phyloP scores from a whole-genome alignment of 2,888 invertebrate species.

The Cantharis rustica region DNA sequence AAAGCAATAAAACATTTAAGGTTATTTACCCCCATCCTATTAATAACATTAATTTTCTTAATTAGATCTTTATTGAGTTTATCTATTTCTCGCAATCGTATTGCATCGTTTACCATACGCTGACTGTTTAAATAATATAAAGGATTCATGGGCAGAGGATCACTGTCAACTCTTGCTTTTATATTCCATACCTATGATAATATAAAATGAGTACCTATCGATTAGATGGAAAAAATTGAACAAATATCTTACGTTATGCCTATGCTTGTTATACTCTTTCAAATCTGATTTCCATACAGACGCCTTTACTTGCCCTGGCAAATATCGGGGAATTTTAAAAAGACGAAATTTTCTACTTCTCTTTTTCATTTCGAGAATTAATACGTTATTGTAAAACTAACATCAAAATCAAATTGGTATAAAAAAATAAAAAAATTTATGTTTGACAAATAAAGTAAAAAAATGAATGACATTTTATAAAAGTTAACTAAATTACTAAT shows the following conservation, averaged over 20 bases:
- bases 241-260: slow-evolving; percentile 37
- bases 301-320: slow-evolving; percentile 42
- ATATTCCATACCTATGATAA: slow-evolving; percentile 42
- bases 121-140: slow-evolving; percentile 60
- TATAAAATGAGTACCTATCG: background rate
- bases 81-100: slow-evolving; percentile 56
- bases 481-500: background rate
- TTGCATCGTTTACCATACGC: slow-evolving; percentile 47
- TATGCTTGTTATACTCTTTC: slow-evolving; percentile 41
- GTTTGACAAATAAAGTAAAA: background rate
- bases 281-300: slow-evolving; percentile 37
- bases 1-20: background rate
- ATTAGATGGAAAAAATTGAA: background rate
- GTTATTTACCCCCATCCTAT: slow-evolving; percentile 61
- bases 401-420: background rate
- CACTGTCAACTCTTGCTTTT: slow-evolving; percentile 56
- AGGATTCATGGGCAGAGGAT: slow-evolving; percentile 61
- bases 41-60: slow-evolving; percentile 63
- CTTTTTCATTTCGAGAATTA: background rate
- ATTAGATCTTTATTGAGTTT: slow-evolving; percentile 64
- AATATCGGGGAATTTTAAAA: slow-evolving; percentile 41
- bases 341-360: slow-evolving; percentile 35
- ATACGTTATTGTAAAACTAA: background rate
- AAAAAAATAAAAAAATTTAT: background rate
- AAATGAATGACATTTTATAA: background rate